Base-by-base conservation (phyloP, 2,113 vertebrate genomes). In the Hiodon alosoides region DNA sequence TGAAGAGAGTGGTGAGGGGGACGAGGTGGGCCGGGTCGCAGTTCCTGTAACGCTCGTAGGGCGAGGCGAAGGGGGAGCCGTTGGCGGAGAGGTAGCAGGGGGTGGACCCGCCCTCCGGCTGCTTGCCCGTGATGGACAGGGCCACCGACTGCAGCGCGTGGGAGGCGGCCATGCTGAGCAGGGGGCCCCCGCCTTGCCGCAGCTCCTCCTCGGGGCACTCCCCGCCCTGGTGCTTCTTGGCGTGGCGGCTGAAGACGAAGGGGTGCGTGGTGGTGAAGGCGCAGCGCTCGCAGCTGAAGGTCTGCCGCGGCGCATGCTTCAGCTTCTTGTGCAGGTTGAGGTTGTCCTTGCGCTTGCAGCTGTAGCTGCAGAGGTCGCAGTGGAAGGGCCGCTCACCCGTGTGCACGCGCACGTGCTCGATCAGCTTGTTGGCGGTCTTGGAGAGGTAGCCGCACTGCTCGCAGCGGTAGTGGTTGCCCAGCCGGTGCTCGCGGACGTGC, bases 341-440 rank as follows among this genome's bases (percentile, higher is more conserved):
- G 97, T 99, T 99, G 95, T 99, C 97, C 94, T 99, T 99, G 93
- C 97, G 97, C 87, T 98, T 98, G 93, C 97, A 99, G 96, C 97
- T 97, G 86, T 99, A 99, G 89, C 94, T 92, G 93, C 97, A 99
- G 94, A 95, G 96, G 93, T 99, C 97, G 92, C 97, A 99, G 95
- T 96, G 97, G 93, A 98, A 99, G 90, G 97, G 97, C 90, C 96
- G 95, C 92, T 99, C 97, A 47, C 97, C 97, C 0, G 97, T 99
- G 94, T 99, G 97, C 86, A 99, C 97, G 1, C 97, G 97, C 91
- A 97, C 95, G 6, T 99, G 97, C 91, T 98, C 97, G 69, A 98
- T 98, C 87, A 98, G 94, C 94, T 99, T 99, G 86, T 98, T 98
- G 93, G 97, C 97, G 2, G 97, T 99, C 94, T 98, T 99, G 90